Conservation (phyloP, 2,888 invertebrate species). For the Dasysyrphus tricinctus region DNA sequence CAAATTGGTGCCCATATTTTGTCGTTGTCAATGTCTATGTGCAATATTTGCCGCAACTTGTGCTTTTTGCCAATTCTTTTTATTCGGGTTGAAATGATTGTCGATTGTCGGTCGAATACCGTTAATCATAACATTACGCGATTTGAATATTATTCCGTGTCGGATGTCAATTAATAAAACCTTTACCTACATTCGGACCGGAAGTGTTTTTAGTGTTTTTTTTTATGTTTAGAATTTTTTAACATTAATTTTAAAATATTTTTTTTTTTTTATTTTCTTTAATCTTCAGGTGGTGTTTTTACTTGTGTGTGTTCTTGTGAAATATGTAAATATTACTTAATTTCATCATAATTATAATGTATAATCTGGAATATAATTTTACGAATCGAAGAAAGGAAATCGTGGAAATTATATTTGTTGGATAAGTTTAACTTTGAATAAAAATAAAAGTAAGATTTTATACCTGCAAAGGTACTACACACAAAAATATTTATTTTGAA, state of each 20-base stretch:
- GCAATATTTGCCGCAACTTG: constrained; percentile 63
- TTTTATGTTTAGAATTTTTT: background rate
- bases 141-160: constrained; percentile 36
- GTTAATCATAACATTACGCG: constrained; percentile 20
- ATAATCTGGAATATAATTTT: background rate
- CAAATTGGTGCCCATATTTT: constrained; percentile 11
- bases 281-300: constrained; percentile 55
- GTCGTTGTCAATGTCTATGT: constrained; percentile 23
- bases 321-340: constrained; percentile 18
- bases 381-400: constrained; percentile 14
- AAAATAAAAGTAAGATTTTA: constrained; percentile 24
- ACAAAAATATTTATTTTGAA: background rate
- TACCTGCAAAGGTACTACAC: background rate
- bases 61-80: constrained; percentile 40
- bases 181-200: background rate
- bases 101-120: constrained; percentile 19
- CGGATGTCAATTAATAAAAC: constrained; percentile 6
- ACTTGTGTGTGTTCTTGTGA: constrained; percentile 29
- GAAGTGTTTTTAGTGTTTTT: constrained; percentile 18
- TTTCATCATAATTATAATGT: constrained; percentile 8
- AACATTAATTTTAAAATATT: background rate
- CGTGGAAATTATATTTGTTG: constrained; percentile 4
- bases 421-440: constrained; percentile 29
- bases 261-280: constrained; percentile 12
- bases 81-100: constrained; percentile 37